phyloP scores from a whole-genome alignment of 53 echinoderm and acorn worm species.

The Echinometra lucunter region DNA sequence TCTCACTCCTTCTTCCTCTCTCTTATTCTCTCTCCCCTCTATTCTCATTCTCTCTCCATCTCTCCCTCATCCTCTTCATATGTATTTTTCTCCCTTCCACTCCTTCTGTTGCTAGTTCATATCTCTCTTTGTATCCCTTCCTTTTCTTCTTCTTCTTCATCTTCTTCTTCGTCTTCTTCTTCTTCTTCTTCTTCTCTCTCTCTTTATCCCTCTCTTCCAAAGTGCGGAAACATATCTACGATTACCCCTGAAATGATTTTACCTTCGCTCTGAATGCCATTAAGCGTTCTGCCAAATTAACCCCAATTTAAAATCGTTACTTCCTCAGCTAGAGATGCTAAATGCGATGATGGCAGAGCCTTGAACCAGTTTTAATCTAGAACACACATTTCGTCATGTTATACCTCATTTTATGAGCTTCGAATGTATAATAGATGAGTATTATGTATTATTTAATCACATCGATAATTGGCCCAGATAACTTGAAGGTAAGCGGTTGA shows the following conservation, averaged over 20 bases:
- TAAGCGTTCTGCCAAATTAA: not conserved
- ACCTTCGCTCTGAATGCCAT: not conserved
- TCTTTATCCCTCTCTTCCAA: not conserved
- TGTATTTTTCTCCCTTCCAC: not conserved
- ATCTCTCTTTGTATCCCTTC: not conserved
- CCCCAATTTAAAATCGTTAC: not conserved
- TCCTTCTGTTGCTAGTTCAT: too few species aligned
- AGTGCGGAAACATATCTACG: too few species aligned
- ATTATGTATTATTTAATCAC: not conserved
- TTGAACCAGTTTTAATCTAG: not conserved
- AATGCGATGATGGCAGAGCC: not conserved
- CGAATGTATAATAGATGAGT: not conserved
- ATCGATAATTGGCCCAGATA: not conserved
- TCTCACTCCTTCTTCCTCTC: not conserved
- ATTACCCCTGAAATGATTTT: not conserved
- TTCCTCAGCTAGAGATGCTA: not conserved
- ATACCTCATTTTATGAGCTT: not conserved
- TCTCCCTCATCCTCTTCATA: not conserved
- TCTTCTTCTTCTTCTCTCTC: not conserved
- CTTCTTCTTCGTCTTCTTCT: not conserved
- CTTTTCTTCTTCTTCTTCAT: not conserved
- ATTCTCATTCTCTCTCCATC: not conserved
- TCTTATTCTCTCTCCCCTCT: too few species aligned
- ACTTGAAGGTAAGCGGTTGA: conserved; percentile 16
- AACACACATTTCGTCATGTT: not conserved